Base-by-base conservation (phyloP, 2,113 vertebrate genomes). In the Gadus macrocephalus region DNA sequence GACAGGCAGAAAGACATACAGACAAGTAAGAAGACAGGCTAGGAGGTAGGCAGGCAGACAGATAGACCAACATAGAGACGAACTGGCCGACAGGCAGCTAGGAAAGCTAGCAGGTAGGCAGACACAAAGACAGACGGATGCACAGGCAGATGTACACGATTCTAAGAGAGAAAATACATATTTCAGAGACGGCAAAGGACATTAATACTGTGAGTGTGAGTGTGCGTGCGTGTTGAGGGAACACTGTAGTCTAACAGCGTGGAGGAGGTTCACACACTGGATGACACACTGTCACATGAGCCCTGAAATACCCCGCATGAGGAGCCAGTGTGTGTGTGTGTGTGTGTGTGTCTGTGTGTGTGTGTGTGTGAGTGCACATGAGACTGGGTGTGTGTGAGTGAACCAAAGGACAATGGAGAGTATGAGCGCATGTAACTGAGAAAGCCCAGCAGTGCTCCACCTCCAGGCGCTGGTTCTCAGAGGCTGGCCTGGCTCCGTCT, bases 401-500 rank as follows among this genome's bases (percentile, higher is more conserved):
- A 3, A 49, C 63, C 31, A 22, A 27, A 68, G 83, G 79, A 83
- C 83, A 85, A 81, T 78, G 78, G 68, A 82, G 84, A 78, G 76
- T 80, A 76, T 75, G 83, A 85, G 81, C 82, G 81, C 78, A 86
- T 84, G 74, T 77, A 80, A 81, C 83, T 83, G 80, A 85, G 83
- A 83, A 72, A 79, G 75, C 78, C 79, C 82, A 79, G 75, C 74
- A 70, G 81, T 81, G 71, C 70, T 70, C 73, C 65, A 80, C 76
- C 82, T 74, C 66, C 63, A 85, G 72, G 76, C 78, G 69, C 71
- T 15, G 2, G 69, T 86, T 62, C 63, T 80, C 77, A 15, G 66
- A 67, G 75, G 77, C 60, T 25, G 61, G 12, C 22, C 27, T 22
- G 22, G 31, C 16, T 25, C 71, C 75, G 82, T 78, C 77, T 69